phyloP scores from a whole-genome alignment of 2,888 invertebrate genomes.

The Drepana falcataria region DNA sequence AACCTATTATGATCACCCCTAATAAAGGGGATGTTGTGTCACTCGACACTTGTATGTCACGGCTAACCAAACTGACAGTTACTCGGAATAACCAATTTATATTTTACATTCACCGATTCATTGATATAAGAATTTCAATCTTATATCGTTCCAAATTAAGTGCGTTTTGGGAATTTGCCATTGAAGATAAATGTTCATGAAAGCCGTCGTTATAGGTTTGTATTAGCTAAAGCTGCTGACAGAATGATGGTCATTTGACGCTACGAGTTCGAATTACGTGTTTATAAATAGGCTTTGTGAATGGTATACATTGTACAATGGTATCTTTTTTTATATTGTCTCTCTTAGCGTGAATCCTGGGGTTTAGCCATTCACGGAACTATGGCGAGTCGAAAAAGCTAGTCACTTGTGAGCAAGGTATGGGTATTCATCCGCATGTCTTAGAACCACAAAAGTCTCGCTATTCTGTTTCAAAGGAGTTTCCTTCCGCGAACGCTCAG shows the following conservation, averaged over 20 bases:
- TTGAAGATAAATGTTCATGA: background rate
- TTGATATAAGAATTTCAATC: background rate
- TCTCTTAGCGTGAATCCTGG: too few relatives aligned
- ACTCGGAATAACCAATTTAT: constrained; percentile 11
- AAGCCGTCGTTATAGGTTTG: constrained; percentile 9
- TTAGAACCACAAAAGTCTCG: too few relatives aligned
- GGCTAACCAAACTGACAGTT: constrained; percentile 24
- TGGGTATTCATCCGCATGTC: too few relatives aligned
- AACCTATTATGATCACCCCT: constrained; percentile 37
- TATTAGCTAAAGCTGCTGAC: constrained; percentile 15
- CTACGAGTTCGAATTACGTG: constrained; percentile 38
- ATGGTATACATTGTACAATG: constrained; percentile 14
- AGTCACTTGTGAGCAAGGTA: too few relatives aligned
- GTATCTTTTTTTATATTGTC: background rate
- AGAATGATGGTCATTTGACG: constrained; percentile 45
- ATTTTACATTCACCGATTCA: background rate
- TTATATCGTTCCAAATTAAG: background rate
- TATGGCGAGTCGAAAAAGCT: too few relatives aligned
- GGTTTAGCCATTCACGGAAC: too few relatives aligned
- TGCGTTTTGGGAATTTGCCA: too few relatives aligned
- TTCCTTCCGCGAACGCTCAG: too few relatives aligned
- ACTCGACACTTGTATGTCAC: constrained; percentile 32
- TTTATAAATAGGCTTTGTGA: constrained; percentile 45
- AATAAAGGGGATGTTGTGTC: constrained; percentile 31
- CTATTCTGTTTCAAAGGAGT: too few relatives aligned